Conservation (phyloP, 1,140 invertebrate species). For the Penaeus japonicus region DNA sequence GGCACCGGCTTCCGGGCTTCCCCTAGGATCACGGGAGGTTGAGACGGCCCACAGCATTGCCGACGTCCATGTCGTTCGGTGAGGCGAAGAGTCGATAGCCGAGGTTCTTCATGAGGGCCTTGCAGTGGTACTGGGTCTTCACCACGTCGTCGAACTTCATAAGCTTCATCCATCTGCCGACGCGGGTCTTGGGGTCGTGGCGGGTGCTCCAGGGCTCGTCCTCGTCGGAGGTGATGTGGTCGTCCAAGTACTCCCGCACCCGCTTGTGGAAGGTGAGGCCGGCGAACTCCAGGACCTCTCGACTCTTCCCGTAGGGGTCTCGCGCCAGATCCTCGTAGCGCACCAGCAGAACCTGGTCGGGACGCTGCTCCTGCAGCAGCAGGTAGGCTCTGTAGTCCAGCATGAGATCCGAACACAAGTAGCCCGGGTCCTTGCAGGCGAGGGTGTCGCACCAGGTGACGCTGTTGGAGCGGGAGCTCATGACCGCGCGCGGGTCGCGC, state of each 20-base stretch:
- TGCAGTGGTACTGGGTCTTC: conserved; percentile 73
- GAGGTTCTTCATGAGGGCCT: conserved; percentile 80
- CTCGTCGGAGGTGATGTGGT: conserved; percentile 80
- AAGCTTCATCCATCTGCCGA: conserved; percentile 84
- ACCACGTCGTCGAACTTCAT: conserved; percentile 71
- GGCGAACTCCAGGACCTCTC: conserved; percentile 63
- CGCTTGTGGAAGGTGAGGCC: conserved; percentile 75
- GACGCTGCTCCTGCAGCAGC: conserved; percentile 57
- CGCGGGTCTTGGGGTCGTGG: conserved; percentile 80
- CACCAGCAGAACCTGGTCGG: conserved; percentile 56
- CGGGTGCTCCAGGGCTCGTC: conserved; percentile 85
- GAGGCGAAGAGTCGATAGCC: conserved; percentile 70
- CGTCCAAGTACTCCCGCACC: conserved; percentile 78
- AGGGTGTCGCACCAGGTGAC: conserved; percentile 62
- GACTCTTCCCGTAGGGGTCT: conserved; percentile 59
- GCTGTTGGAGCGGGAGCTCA: conserved; percentile 61
- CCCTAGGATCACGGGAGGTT: conserved; percentile 31
- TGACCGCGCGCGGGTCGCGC: conserved; percentile 62
- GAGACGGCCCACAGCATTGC: conserved; percentile 51
- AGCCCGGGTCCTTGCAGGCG: conserved; percentile 60
- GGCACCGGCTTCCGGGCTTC: too few species aligned
- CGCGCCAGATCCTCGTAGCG: conserved; percentile 62
- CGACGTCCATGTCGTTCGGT: conserved; percentile 32
- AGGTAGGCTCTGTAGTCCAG: conserved; percentile 59
- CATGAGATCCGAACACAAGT: conserved; percentile 61